phyloP scores from a whole-genome alignment of 2,888 invertebrate species.

The Leucozona laternaria region DNA sequence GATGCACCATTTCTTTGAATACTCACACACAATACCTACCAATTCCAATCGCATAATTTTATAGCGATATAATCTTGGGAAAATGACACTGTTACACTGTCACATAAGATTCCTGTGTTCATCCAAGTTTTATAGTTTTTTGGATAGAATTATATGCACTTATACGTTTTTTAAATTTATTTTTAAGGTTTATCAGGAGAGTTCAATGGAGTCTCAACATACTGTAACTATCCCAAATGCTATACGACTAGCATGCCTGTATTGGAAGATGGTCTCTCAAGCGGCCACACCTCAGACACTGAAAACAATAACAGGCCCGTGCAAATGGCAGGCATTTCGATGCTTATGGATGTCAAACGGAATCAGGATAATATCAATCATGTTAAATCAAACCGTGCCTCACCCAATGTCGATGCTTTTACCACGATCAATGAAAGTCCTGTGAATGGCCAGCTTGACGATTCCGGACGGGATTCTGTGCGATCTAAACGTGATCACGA shows the following conservation, averaged over 20 bases:
- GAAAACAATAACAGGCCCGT: slow-evolving; percentile 90
- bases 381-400: slow-evolving; percentile 68
- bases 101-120: no score
- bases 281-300: slow-evolving; percentile 96
- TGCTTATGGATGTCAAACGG: slow-evolving; percentile 82
- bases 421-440: slow-evolving; percentile 79
- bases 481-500: slow-evolving; percentile 78
- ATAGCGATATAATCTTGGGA: no score
- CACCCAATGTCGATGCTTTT: slow-evolving; percentile 67
- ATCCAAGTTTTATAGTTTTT: no score
- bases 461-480: slow-evolving; percentile 77
- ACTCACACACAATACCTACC: no score
- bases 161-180: no score
- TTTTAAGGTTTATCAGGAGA: slow-evolving; percentile 85
- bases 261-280: slow-evolving; percentile 96
- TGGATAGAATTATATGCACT: no score
- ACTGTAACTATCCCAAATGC: slow-evolving; percentile 87
- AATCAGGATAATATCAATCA: slow-evolving; percentile 81
- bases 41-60: no score
- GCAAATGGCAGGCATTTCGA: slow-evolving; percentile 80
- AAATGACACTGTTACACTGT: no score
- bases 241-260: slow-evolving; percentile 94
- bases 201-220: slow-evolving; percentile 85
- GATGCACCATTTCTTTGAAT: no score
- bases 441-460: slow-evolving; percentile 78